Evolutionary conservation across 2,888 invertebrate species (phyloP).

Genomic region (Pherbina coryleti): DNA sequence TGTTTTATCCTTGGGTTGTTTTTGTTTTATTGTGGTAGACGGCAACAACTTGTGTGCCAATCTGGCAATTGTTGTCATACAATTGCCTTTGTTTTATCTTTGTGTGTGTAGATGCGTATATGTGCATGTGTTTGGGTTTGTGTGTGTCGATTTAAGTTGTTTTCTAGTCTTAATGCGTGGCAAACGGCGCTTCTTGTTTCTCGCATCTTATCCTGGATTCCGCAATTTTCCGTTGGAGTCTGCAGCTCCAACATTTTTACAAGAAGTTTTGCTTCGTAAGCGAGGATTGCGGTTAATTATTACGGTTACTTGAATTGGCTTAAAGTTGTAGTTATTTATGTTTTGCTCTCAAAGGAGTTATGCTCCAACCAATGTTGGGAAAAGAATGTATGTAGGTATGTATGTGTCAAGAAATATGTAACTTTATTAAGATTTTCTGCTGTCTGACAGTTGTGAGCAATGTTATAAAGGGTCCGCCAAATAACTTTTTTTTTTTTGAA

Average conservation of each 20-base stretch:
- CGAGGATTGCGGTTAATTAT: conserved; percentile 4
- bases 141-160: background rate
- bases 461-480: too few species aligned
- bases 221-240: background rate
- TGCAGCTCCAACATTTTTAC: background rate
- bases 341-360: background rate
- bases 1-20: conserved; percentile 10
- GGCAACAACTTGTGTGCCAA: conserved; percentile 13
- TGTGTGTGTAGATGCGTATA: background rate
- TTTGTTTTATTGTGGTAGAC: background rate
- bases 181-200: background rate
- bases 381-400: too few species aligned
- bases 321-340: background rate
- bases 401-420: too few species aligned
- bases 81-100: background rate
- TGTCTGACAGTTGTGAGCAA: too few species aligned
- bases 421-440: too few species aligned
- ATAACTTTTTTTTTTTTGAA: too few species aligned
- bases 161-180: background rate
- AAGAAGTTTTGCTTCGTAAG: background rate
- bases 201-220: background rate
- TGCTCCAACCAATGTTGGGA: too few species aligned
- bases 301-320: background rate
- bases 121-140: background rate
- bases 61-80: background rate